Evolutionary conservation across 2,888 invertebrate species (phyloP).

Genomic region (Thera obeliscata): DNA sequence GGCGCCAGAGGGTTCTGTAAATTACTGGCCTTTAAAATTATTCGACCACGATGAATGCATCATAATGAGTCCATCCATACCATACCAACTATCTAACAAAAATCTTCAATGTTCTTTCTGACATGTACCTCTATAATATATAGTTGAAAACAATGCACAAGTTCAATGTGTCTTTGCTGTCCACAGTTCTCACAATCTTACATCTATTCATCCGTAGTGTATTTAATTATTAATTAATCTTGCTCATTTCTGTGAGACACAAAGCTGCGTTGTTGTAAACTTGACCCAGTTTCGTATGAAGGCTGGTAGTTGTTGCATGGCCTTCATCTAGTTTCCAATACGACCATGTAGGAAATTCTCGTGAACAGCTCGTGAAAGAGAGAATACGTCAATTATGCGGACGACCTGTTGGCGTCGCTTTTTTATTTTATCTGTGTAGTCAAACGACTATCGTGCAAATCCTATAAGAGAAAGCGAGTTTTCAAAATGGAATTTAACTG

Average conservation of each 20-base stretch:
- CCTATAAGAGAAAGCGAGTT: slow-evolving; percentile 28
- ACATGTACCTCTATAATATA: background rate
- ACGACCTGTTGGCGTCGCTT: slow-evolving; percentile 39
- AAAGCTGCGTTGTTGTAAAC: slow-evolving; percentile 51
- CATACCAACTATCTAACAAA: too few species aligned
- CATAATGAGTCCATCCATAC: slow-evolving; percentile 37
- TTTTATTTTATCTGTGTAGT: slow-evolving; percentile 35
- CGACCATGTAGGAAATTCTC: slow-evolving; percentile 51
- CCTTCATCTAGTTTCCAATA: slow-evolving; percentile 58
- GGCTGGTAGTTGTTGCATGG: slow-evolving; percentile 51
- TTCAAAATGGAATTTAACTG: slow-evolving; percentile 18
- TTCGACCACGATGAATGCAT: slow-evolving; percentile 44
- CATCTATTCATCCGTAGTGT: slow-evolving; percentile 33
- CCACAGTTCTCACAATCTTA: slow-evolving; percentile 20
- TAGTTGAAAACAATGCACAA: slow-evolving; percentile 9
- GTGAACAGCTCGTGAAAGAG: slow-evolving; percentile 40
- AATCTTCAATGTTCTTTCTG: too few species aligned
- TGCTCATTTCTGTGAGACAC: slow-evolving; percentile 36
- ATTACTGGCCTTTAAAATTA: slow-evolving; percentile 48
- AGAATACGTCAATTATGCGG: slow-evolving; percentile 51
- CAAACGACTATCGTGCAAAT: slow-evolving; percentile 32
- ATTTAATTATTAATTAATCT: slow-evolving; percentile 39
- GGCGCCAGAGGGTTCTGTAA: slow-evolving; percentile 46
- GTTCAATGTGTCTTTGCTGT: slow-evolving; percentile 13
- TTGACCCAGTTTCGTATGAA: slow-evolving; percentile 56